Evolutionary conservation across 1,140 invertebrate genomes (phyloP), one percentile per base, ranked within the genome.

Genomic region (Cataglyphis hispanica): DNA sequence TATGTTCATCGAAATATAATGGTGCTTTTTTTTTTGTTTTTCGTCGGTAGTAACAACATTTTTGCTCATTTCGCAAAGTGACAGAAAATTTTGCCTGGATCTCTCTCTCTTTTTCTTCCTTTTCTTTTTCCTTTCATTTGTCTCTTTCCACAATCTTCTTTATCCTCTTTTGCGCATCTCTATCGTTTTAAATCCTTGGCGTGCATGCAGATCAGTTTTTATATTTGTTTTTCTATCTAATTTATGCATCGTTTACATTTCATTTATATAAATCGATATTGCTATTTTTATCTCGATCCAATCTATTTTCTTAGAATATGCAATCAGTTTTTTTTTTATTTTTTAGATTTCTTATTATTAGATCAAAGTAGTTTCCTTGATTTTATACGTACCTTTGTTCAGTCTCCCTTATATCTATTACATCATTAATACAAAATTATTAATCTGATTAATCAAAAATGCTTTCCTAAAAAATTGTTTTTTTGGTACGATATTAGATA

Each of bases 1-100:
- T 66, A 64, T 50, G 37, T 66, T 31, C 16, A 74, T 75, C 27
- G 16, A 25, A 27, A 27, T 50, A n/a, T 67, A 27, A 72, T 46
- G 83, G 78, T n/a, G n/a, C n/a, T 76, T 61, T 77, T 76, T 61
- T 77, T 86, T 86, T 85, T 85, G 6, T 56, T 84, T 11, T 27
- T 84, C 34, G 61, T 70, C 31, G 50, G 34, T 85, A 67, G 66
- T 72, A 34, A 56, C 19, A 16, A 37, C 56, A 22, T 84, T 60
- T 84, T 40, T 22, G 22, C 34, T 61, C 69, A 40, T 58, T 53
- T 63, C 43, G 46, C 40, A 37, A 53, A 8, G 53, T 81, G 69
- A 31, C 56, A 66, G 16, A 63, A 60, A 85, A 27, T 66, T 90
- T 83, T 67, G 56, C 77, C 76, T 63, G 72, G 22, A 7, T 50